Conservation (phyloP, 2,888 invertebrate species). For the Dryomyza anilis region DNA sequence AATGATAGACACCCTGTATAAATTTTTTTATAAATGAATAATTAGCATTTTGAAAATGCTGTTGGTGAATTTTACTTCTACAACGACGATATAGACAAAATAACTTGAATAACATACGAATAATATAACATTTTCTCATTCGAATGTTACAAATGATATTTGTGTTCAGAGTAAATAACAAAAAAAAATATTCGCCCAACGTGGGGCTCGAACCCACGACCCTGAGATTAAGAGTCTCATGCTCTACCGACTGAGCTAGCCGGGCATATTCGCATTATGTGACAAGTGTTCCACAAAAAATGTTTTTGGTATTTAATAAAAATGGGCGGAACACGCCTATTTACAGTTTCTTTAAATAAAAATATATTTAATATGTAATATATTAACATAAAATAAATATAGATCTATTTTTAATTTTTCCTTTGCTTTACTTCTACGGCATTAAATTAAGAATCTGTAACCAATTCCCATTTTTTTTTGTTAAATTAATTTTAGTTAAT, state of each 20-base stretch:
- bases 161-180: too few species aligned
- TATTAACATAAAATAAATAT: neutral
- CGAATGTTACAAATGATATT: too few species aligned
- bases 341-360: neutral
- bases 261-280: slow-evolving; percentile 36
- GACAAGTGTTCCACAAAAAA: neutral
- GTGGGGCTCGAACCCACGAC: slow-evolving; percentile 55
- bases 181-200: slow-evolving; percentile 43
- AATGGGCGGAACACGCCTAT: too few species aligned
- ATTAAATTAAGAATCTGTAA: too few species aligned
- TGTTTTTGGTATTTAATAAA: neutral
- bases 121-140: too few species aligned
- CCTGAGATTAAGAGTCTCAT: slow-evolving; percentile 55
- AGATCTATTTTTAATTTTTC: neutral
- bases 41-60: neutral
- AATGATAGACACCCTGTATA: too few species aligned
- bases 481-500: neutral
- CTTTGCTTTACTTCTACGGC: too few species aligned
- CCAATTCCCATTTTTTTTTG: too few species aligned
- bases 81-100: too few species aligned
- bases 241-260: slow-evolving; percentile 55
- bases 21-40: neutral
- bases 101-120: too few species aligned
- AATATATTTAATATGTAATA: neutral
- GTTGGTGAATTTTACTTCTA: too few species aligned